A percentile compares a stretch with the other conserved stretches of the same genome.
These are phyloP conservation scores for Notodonta ziczac DNA, from an alignment of 2,888 invertebrate species.

Conservation along the genomic window DNA sequence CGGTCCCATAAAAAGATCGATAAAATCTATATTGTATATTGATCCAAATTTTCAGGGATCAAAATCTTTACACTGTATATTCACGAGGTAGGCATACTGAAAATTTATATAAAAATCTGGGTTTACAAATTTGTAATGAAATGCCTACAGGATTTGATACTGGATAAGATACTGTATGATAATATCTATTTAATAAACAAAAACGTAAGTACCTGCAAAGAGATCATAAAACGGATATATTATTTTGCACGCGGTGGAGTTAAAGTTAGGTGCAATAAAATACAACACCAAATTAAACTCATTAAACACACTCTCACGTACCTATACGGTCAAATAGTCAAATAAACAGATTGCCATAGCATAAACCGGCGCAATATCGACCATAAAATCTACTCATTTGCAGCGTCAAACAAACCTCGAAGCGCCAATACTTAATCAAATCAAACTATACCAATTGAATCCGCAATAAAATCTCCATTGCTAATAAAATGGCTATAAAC, in stretches of 20 bases:
- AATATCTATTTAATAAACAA: too few relatives aligned
- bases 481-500: slow-evolving; percentile 80
- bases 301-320: neutral
- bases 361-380: slow-evolving; percentile 21
- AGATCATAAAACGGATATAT: too few relatives aligned
- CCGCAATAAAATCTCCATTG: slow-evolving; percentile 75
- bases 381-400: slow-evolving; percentile 54
- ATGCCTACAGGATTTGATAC: too few relatives aligned
- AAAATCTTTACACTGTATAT: too few relatives aligned
- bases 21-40: too few relatives aligned
- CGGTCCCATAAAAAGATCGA: too few relatives aligned
- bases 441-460: slow-evolving; percentile 76
- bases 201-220: too few relatives aligned
- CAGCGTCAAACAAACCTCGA: slow-evolving; percentile 63
- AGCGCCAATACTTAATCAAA: slow-evolving; percentile 78
- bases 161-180: too few relatives aligned
- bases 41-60: too few relatives aligned
- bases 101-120: too few relatives aligned
- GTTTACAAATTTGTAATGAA: too few relatives aligned
- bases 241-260: neutral
- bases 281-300: neutral
- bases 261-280: neutral
- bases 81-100: too few relatives aligned
- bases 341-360: neutral
- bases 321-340: neutral